These are phyloP conservation scores for Panulirus ornatus DNA, from an alignment of 1,140 invertebrate species.

Conservation along the genomic window DNA sequence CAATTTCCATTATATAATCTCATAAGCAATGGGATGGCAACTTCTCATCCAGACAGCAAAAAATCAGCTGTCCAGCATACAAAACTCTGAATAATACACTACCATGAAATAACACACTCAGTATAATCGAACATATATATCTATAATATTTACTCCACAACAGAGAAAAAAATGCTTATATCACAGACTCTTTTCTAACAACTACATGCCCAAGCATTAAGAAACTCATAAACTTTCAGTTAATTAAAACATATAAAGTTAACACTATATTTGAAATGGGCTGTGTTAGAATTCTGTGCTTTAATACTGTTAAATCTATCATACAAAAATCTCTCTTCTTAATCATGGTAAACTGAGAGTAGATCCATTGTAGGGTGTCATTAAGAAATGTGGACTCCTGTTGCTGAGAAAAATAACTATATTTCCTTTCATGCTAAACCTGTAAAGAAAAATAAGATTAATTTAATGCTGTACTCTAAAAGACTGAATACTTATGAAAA, in stretches of 20 bases:
- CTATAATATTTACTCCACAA: no score
- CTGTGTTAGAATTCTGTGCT: not conserved
- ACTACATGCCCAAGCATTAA: no score
- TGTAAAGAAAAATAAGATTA: not conserved
- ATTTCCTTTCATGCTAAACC: constrained; percentile 54
- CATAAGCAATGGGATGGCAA: no score
- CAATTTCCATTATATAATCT: no score
- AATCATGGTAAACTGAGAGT: not conserved
- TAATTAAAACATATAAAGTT: not conserved
- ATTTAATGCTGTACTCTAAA: not conserved
- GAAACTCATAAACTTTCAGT: not conserved
- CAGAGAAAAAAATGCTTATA: no score
- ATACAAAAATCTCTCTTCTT: not conserved
- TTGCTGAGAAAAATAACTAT: constrained; percentile 39
- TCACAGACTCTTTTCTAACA: no score
- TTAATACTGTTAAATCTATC: not conserved
- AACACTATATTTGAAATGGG: not conserved
- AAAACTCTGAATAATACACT: no score
- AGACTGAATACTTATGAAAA: not conserved
- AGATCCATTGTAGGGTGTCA: not conserved
- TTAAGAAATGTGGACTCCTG: constrained; percentile 23
- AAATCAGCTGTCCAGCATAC: no score
- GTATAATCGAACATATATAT: no score
- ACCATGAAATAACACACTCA: no score
- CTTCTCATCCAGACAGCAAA: no score